Base-by-base conservation (phyloP, 2,888 invertebrate genomes). In the Spicauda simplicius region DNA sequence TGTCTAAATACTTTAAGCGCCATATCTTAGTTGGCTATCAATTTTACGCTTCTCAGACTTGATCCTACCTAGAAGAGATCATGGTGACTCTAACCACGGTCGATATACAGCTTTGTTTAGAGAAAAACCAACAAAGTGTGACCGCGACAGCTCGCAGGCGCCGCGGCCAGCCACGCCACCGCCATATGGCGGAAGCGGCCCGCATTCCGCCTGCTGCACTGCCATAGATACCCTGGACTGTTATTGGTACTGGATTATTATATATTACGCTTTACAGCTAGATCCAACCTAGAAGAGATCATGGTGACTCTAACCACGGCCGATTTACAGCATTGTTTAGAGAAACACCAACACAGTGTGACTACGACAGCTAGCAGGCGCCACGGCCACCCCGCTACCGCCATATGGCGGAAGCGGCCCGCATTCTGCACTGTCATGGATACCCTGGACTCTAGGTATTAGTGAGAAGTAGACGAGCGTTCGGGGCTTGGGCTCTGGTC, bases 181-280 rank as follows among this genome's bases (percentile, higher is more conserved):
- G 76, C 86, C 88, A 87, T 81, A 86, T 86, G 88, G 85, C 86
- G 87, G 87, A 87, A 86, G 83, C 77, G 74, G 79, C 78, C 75
- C 74, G 76, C 79, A 81, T 82, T 81, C 83, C 78, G 18, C 55
- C 72, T 74, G 72, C 71, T 25, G 14, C 41, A 45, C n/a, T 45
- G 45, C 5, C 45, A n/a, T 45, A 45, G 5, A 45, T 45, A n/a
- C 45, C 45, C 45, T n/a, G 45, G 45, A n/a, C 14, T 45, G 5
- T 41, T 41, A 14, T 1, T 2, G 1, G 12, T 45, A 7, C 1
- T 45, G 41, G 5, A n/a, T n/a, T n/a, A n/a, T n/a, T n/a, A n/a
- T n/a, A 37, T 37, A 5, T 33, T 10, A 33, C 33, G 8, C 33
- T 33, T 33, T 0, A 4, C 33, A 37, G 11, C n/a, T n/a, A n/a